Evolutionary conservation across 2,797 vertebrate genomes (phyloP), one percentile per base, ranked within the genome.

Genomic region (Enteromius trimaculatus): DNA sequence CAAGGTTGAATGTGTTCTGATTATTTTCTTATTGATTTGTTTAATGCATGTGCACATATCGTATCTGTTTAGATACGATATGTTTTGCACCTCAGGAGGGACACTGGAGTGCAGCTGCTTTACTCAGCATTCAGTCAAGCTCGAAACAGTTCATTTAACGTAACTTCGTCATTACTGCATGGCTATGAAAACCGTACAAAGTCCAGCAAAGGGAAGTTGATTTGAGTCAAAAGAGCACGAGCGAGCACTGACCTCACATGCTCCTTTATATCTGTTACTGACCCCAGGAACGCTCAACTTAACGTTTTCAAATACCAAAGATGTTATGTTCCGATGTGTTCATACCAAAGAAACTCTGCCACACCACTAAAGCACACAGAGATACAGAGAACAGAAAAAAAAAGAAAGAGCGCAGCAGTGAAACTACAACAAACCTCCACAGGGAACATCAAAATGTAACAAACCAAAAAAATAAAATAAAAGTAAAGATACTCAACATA

Each of bases 351-450:
- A 62, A 42, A 19, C 55, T 34, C 68, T 47, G 68, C 53, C 68
- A 62, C 66, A 81, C 55, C 55, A 64, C 68, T 62, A 47, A 81
- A 81, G 55, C 79, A 81, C 55, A 49, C 69, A 81, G 37, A 37
- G 26, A 47, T 51, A 31, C 2, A 2, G 34, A 42, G 21, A 69
- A 55, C n/a, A 80, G 51, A 14, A 55, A 23, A 51, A 10, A 34
- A 37, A 34, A n/a, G 6, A 55, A 80, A 69, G 34, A n/a, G n/a
- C 13, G n/a, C 11, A 39, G 14, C 17, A 60, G 51, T 34, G 19
- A 44, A 80, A 80, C 78, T 70, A 69, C 10, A 31, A 70, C 49
- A 79, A 55, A 68, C n/a, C 29, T 69, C 9, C 34, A 53, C 7
- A 53, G 21, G 4, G 23, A 47, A 29, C 14, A 74, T 34, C 1